These are phyloP conservation scores for Dipus sagitta DNA, from an alignment of 2,797 vertebrate species.

Conservation along the genomic window DNA sequence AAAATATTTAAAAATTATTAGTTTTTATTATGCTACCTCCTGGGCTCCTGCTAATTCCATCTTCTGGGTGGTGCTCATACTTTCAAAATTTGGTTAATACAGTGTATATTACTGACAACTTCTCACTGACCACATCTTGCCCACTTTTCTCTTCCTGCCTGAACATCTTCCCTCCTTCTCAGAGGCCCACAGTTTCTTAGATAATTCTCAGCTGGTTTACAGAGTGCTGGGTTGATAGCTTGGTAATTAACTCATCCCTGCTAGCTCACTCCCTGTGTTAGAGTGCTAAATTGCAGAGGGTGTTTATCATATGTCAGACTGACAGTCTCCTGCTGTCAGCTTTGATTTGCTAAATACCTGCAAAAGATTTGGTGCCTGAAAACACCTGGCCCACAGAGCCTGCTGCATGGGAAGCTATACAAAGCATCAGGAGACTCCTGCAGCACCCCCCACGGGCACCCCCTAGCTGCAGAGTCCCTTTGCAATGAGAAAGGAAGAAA, in stretches of 20 bases:
- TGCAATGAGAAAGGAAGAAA: not conserved
- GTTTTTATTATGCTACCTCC: not conserved
- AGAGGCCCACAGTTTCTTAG: not conserved
- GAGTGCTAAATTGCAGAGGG: conserved; percentile 73
- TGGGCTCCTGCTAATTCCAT: not conserved
- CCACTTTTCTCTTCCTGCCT: not conserved
- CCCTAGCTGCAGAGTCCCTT: not conserved
- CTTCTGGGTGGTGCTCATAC: not conserved
- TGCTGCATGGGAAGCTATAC: not conserved
- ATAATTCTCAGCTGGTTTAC: conserved; percentile 35
- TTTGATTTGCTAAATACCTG: conserved; percentile 80
- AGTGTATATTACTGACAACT: not conserved
- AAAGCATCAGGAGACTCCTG: not conserved
- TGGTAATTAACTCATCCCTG: conserved; percentile 78
- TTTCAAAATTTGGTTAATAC: conserved; percentile 23
- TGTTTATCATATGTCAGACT: conserved; percentile 72
- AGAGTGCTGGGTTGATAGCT: conserved; percentile 25
- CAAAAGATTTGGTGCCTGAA: conserved; percentile 62
- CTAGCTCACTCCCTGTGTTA: conserved; percentile 55
- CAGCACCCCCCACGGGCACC: not conserved
- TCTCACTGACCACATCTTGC: not conserved
- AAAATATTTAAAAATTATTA: not conserved
- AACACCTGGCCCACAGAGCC: conserved; percentile 56
- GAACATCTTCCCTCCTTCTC: not conserved
- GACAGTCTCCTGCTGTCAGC: conserved; percentile 69